A percentile compares a stretch with the other conserved stretches of the same genome.
These are phyloP conservation scores for Zapus hudsonius DNA, from an alignment of 2,113 vertebrate species.

Conservation along the genomic window DNA sequence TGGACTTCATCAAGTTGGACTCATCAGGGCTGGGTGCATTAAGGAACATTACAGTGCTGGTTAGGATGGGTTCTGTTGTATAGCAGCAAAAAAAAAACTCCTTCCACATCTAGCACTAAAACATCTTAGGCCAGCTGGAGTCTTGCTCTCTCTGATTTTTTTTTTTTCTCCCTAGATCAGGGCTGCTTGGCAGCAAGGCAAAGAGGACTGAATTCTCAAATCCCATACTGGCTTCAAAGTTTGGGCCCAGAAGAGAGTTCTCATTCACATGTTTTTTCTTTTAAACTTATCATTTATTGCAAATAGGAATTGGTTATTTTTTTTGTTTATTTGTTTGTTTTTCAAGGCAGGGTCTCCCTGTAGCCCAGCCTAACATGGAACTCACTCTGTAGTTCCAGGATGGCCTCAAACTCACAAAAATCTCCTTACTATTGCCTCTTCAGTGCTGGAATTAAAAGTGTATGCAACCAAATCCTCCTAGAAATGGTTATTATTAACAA, in stretches of 20 bases:
- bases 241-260: background rate
- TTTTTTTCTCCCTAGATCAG: background rate
- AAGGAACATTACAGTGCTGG: background rate
- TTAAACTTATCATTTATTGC: no score
- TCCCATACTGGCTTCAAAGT: background rate
- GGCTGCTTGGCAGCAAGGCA: background rate
- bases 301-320: no score
- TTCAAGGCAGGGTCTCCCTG: no score
- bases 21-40: background rate
- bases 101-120: background rate
- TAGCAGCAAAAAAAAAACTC: rapidly evolving
- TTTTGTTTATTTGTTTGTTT: no score
- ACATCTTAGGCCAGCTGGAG: no score
- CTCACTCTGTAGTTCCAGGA: no score
- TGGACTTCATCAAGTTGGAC: background rate
- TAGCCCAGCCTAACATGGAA: no score
- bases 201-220: background rate
- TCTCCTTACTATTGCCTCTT: no score
- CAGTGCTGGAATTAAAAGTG: no score
- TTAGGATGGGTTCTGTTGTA: background rate
- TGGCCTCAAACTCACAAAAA: no score
- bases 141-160: background rate
- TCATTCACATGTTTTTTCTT: background rate
- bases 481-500: no score
- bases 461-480: no score